Conservation (phyloP, 2,888 invertebrate genomes). For the Melanotus villosus region DNA sequence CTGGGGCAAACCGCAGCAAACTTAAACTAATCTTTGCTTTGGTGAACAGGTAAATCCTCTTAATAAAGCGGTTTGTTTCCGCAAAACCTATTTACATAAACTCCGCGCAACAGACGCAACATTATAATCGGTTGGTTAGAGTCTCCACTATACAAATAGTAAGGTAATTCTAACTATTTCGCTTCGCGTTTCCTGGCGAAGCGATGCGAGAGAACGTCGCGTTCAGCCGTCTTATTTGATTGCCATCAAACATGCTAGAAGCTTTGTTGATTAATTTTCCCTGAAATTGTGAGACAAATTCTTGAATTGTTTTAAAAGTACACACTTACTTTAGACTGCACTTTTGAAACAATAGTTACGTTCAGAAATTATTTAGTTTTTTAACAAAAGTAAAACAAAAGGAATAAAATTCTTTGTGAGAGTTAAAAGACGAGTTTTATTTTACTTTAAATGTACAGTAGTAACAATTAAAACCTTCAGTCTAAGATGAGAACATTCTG, state of each 20-base stretch:
- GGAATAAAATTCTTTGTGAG: too few species aligned
- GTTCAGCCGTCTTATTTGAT: slow-evolving; percentile 1
- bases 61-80: slow-evolving; percentile 60
- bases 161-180: slow-evolving; percentile 22
- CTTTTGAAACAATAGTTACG: not conserved
- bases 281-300: not conserved
- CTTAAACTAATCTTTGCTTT: slow-evolving; percentile 33
- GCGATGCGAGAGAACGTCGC: not conserved
- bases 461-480: too few species aligned
- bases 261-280: not conserved
- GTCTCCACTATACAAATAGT: slow-evolving; percentile 23
- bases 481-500: too few species aligned
- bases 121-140: slow-evolving; percentile 36
- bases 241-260: not conserved
- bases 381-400: not conserved
- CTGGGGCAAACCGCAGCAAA: slow-evolving; percentile 16
- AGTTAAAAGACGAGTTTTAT: too few species aligned
- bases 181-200: not conserved
- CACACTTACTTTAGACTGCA: not conserved
- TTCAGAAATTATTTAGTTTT: not conserved
- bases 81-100: slow-evolving; percentile 58
- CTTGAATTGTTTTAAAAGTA: not conserved
- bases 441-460: too few species aligned
- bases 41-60: slow-evolving; percentile 59
- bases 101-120: slow-evolving; percentile 45